These are phyloP conservation scores for Petrosia ficiformis DNA, from an alignment of 37 sponge, comb jelly and placozoan genomes.

Conservation along the genomic window DNA sequence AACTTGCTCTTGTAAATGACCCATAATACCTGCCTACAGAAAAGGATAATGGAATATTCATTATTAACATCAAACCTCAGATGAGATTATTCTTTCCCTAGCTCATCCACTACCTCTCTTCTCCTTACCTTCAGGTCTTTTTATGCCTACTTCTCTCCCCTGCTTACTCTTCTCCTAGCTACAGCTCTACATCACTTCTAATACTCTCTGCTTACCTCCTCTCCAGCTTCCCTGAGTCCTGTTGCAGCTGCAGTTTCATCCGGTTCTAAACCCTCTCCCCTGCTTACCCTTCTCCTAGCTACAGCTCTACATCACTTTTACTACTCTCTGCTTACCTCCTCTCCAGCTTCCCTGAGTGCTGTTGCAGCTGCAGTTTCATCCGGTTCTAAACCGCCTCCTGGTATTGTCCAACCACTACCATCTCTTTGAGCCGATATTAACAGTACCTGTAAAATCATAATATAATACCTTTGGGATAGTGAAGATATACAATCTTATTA, in stretches of 20 bases:
- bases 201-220: background rate
- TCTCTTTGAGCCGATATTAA: constrained; percentile 24
- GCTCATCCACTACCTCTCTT: too few species aligned
- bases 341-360: constrained; percentile 44
- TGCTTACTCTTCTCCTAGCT: background rate
- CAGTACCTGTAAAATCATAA: constrained; percentile 60
- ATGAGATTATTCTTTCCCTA: too few species aligned
- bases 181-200: background rate
- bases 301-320: too few species aligned
- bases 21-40: too few species aligned
- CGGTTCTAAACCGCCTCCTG: constrained; percentile 63
- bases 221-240: background rate
- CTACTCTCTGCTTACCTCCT: constrained; percentile 58
- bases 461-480: too few species aligned
- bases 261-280: constrained; percentile 64
- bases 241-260: constrained; percentile 22
- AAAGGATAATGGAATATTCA: too few species aligned
- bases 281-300: too few species aligned
- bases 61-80: too few species aligned
- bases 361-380: constrained; percentile 22
- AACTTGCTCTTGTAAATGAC: too few species aligned
- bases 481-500: too few species aligned
- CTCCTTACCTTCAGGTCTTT: too few species aligned
- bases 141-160: background rate
- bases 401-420: constrained; percentile 34